Base-by-base conservation (phyloP, 2,113 vertebrate species). In the Microtus pennsylvanicus region DNA sequence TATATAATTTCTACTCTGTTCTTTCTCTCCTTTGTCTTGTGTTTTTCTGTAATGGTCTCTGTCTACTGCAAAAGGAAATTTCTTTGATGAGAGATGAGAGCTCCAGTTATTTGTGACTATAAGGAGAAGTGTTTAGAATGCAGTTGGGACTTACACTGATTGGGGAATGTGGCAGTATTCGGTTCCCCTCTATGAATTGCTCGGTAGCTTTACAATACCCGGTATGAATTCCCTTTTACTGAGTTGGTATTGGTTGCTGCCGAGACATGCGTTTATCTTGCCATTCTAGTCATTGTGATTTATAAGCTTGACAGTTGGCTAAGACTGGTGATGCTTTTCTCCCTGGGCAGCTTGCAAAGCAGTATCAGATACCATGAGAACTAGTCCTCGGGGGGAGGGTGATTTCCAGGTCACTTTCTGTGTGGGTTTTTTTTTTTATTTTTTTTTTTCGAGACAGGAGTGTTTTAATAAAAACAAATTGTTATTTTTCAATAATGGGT, bases 281-380 rank as follows among this genome's bases (percentile, higher is more conserved):
- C 7, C n/a, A 45, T 38, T 63, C 38, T 61, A 63, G n/a, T 63
- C 81, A 63, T 45, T 63, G 81, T 30, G 58, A 83, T 63, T 63
- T 83, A 83, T 83, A 83, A 83, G 81, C 58, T 83, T 83, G 63
- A 83, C 58, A 83, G 58, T 83, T 65, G 81, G n/a, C 26, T 65
- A 83, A 83, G 38, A 83, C 81, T 38, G 58, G 11, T 83, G 58
- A 83, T 83, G 81, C n/a, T 42, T 83, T 65, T 63, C 35, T 83
- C 81, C 14, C 26, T 63, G 11, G 81, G 81, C 58, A 65, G 13
- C 58, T 83, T 65, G 7, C 58, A 65, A n/a, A 65, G 24, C 81
- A 19, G n/a, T 42, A 63, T 83, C 81, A 83, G n/a, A 83, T 83
- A 45, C 38, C 38, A 19, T 83, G 81, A 63, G 58, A 83, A 5